A percentile compares a stretch with the other conserved stretches of the same genome.
phyloP scores from a whole-genome alignment of 2,113 vertebrate genomes.

The Pelmatolapia mariae region DNA sequence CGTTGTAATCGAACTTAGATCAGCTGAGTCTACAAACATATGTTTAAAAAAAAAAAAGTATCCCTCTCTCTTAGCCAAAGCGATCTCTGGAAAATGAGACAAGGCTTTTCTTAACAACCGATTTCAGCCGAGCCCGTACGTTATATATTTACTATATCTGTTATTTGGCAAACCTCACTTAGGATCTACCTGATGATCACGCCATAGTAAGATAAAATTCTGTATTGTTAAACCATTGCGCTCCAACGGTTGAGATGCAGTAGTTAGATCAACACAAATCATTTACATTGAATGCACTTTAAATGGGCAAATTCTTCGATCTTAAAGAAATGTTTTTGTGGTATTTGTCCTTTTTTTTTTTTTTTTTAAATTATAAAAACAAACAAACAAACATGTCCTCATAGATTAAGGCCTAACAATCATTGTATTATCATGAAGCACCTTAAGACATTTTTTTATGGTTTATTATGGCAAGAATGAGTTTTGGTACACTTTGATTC shows the following conservation, averaged over 20 bases:
- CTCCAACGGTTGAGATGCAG: slow-evolving; percentile 24
- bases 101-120: background rate
- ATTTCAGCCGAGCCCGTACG: background rate
- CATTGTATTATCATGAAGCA: slow-evolving; percentile 53
- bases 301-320: slow-evolving; percentile 50
- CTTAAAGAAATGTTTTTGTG: slow-evolving; percentile 35
- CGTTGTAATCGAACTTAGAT: slow-evolving; percentile 43
- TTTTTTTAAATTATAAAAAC: background rate
- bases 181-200: slow-evolving; percentile 2
- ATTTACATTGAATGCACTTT: slow-evolving; percentile 69
- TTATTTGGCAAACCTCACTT: slow-evolving; percentile 15
- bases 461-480: slow-evolving; percentile 3
- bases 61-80: slow-evolving; percentile 41
- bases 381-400: background rate
- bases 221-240: slow-evolving; percentile 8
- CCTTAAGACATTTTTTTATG: slow-evolving; percentile 43
- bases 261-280: slow-evolving; percentile 44
- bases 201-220: slow-evolving; percentile 3
- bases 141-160: slow-evolving; percentile 3
- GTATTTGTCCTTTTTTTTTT: slow-evolving; percentile 22
- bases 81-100: slow-evolving; percentile 13
- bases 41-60: background rate
- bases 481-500: background rate
- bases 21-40: slow-evolving; percentile 1
- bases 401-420: slow-evolving; percentile 51